These are phyloP conservation scores for Eurois occulta DNA, from an alignment of 2,888 invertebrate genomes.

Conservation along the genomic window DNA sequence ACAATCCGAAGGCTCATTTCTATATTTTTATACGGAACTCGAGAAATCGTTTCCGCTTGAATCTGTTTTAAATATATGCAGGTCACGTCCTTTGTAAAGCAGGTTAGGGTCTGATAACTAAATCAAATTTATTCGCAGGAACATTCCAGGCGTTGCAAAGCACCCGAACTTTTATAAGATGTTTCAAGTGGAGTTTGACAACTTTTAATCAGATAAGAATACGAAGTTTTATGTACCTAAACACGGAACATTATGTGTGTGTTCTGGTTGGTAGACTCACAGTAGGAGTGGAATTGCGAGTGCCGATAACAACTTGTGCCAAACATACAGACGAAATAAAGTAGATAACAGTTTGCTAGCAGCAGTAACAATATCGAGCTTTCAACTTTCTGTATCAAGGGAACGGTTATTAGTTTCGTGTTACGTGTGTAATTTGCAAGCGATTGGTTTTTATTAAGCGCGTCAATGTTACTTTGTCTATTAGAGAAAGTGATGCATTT, in stretches of 20 bases:
- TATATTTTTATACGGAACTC: slow-evolving; percentile 56
- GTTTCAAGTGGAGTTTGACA: slow-evolving; percentile 60
- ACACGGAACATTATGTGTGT: slow-evolving; percentile 49
- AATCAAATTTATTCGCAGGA: slow-evolving; percentile 83
- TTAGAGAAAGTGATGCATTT: slow-evolving; percentile 3
- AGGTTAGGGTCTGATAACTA: slow-evolving; percentile 82
- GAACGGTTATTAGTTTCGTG: slow-evolving; percentile 72
- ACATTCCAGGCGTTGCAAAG: slow-evolving; percentile 68
- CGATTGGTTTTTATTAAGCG: slow-evolving; percentile 60
- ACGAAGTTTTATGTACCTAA: slow-evolving; percentile 59
- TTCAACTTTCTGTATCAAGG: slow-evolving; percentile 72
- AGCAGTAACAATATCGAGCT: slow-evolving; percentile 69
- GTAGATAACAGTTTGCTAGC: slow-evolving; percentile 71
- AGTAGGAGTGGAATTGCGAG: slow-evolving; percentile 45
- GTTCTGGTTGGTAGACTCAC: slow-evolving; percentile 47
- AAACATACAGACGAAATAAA: slow-evolving; percentile 66
- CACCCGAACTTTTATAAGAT: slow-evolving; percentile 69
- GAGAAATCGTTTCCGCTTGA: slow-evolving; percentile 60
- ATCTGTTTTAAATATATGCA: slow-evolving; percentile 78
- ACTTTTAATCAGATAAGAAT: slow-evolving; percentile 71
- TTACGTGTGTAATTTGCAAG: slow-evolving; percentile 56
- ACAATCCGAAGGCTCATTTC: slow-evolving; percentile 50
- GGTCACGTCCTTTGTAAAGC: slow-evolving; percentile 79
- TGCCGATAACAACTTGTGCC: slow-evolving; percentile 68
- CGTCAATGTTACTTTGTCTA: slow-evolving; percentile 16